Percentiles rank a stretch among this genome's conserved stretches.
These are phyloP conservation scores for Pollimyrus isidori DNA, from an alignment of 2,113 vertebrate genomes.

Conservation along the genomic window DNA sequence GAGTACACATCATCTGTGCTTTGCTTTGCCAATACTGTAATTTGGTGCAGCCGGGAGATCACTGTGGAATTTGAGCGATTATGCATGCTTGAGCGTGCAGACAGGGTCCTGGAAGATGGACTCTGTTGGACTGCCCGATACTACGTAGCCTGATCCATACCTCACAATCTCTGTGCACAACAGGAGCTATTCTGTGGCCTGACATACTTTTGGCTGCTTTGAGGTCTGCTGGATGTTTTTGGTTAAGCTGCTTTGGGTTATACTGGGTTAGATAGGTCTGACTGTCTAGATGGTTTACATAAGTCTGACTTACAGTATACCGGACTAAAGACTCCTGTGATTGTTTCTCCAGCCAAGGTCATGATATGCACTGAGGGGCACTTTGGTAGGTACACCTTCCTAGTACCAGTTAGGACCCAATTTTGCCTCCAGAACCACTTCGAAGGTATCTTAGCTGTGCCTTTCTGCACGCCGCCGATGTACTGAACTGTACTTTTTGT, in stretches of 20 bases:
- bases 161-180: background rate
- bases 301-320: background rate
- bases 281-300: background rate
- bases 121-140: background rate
- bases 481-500: background rate
- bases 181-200: background rate
- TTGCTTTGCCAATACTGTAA: conserved; percentile 14
- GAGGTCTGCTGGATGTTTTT: background rate
- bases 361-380: background rate
- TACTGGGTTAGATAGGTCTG: background rate
- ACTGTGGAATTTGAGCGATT: background rate
- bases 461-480: background rate
- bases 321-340: background rate
- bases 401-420: background rate
- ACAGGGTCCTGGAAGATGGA: background rate
- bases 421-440: background rate
- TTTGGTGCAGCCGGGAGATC: background rate
- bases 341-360: background rate
- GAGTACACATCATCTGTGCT: conserved; percentile 4
- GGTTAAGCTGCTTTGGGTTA: background rate
- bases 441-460: background rate
- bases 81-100: conserved; percentile 3
- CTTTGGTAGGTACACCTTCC: background rate
- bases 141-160: background rate
- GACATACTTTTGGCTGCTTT: background rate